These are phyloP conservation scores for Xiphophorus birchmanni DNA, from an alignment of 2,797 vertebrate species.

Conservation along the genomic window DNA sequence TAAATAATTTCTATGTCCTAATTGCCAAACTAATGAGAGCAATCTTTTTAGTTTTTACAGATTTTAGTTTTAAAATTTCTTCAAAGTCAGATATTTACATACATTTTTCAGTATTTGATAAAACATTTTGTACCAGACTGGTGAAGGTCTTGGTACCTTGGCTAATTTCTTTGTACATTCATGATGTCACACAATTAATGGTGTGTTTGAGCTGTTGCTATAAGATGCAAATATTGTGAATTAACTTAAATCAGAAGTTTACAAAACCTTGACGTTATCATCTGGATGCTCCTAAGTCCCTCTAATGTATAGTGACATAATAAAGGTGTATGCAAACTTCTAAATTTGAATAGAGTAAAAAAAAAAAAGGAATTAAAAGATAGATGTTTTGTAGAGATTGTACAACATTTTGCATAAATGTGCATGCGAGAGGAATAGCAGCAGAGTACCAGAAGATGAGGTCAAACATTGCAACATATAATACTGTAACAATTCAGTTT, in stretches of 20 bases:
- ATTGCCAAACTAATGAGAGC: not conserved
- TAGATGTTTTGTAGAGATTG: constrained; percentile 29
- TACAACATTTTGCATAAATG: not conserved
- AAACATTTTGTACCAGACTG: not conserved
- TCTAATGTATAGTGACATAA: too few species aligned
- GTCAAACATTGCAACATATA: not conserved
- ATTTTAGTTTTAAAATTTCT: not conserved
- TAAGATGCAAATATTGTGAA: not conserved
- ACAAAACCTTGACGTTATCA: too few species aligned
- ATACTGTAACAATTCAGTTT: not conserved
- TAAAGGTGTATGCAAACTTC: too few species aligned
- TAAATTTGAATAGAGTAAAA: too few species aligned
- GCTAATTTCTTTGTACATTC: too few species aligned
- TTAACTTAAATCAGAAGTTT: not conserved
- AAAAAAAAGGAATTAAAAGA: too few species aligned
- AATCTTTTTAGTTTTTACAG: not conserved
- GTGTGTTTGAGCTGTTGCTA: too few species aligned
- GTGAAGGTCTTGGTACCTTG: too few species aligned
- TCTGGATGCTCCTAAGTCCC: too few species aligned
- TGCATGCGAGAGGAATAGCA: not conserved
- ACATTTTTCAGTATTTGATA: not conserved
- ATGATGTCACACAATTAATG: too few species aligned
- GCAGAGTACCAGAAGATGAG: not conserved
- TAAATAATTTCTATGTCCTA: not conserved
- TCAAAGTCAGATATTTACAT: not conserved